Evolutionary conservation across 2,797 vertebrate genomes (phyloP), one percentile per base, ranked within the genome.

Genomic region (Sparus aurata): DNA sequence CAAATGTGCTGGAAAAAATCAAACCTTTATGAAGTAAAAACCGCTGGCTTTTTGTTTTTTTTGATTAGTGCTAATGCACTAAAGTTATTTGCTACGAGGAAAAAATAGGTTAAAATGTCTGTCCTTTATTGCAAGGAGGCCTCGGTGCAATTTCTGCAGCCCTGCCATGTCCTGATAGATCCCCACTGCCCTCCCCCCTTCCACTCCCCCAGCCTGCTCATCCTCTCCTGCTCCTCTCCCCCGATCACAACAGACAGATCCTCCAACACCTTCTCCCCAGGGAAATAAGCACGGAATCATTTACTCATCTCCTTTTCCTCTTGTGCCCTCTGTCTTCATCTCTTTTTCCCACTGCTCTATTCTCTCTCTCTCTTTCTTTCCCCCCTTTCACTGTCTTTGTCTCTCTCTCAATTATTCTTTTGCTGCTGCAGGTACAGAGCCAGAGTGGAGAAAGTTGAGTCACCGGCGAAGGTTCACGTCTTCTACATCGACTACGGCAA

Each of bases 401-500:
- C 60, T 55, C 54, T 55, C 62, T 52, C 72, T 84, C 80, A 73
- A 80, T 86, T 80, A 85, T 69, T 81, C 69, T 65, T 55, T 67
- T 65, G 11, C 66, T 72, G 25, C 86, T 92, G 69, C 93, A 99
- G 98, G 98, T 99, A 99, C 95, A 96, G 98, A 41, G 98, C 98
- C 66, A 94, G 97, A 43, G 96, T 99, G 85, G 98, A 99, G 94
- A 98, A 96, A 90, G 93, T 98, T 27, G 97, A 98, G 88, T 97
- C 97, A 0, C 87, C 96, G 0, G 92, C 95, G 80, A 99, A 96
- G 80, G 96, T 99, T 18, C 97, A 98, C 1, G 96, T 99, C 83
- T 99, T 97, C 95, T 99, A 99, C 96, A 97, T 99, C 0, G 98
- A 99, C 95, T 99, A 99, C 0, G 98, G 98, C 93, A 99, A 99